Evolutionary conservation across 2,797 vertebrate species (phyloP).

Genomic region (Parauchenoglanis ngamensis): DNA sequence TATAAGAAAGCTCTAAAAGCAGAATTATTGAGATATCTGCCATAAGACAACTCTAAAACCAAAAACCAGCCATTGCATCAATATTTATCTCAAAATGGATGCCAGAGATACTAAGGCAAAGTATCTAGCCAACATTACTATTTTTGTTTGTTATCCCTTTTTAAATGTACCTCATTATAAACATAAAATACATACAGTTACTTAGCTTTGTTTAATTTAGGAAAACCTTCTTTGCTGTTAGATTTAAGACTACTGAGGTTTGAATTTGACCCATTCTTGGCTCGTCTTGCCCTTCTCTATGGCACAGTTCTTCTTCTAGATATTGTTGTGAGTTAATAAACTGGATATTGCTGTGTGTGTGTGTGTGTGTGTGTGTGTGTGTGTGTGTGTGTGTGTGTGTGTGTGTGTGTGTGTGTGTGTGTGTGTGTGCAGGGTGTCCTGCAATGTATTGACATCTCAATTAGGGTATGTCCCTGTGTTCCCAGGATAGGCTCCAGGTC

Average conservation of each 20-base stretch:
- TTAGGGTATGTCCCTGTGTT: not conserved
- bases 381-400: too few species aligned
- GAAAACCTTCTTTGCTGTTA: not conserved
- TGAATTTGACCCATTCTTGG: not conserved
- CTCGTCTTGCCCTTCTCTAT: not conserved
- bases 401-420: too few species aligned
- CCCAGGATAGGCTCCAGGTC: not conserved
- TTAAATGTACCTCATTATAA: not conserved
- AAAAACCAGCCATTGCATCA: not conserved
- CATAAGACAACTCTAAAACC: not conserved
- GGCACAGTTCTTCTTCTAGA: not conserved
- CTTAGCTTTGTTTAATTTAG: not conserved
- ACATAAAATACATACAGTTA: not conserved
- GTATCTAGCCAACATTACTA: not conserved
- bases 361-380: too few species aligned
- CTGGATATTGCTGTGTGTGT: not conserved
- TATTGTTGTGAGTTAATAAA: not conserved
- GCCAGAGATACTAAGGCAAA: not conserved
- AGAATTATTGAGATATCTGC: not conserved
- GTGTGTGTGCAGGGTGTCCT: not conserved
- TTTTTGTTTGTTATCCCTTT: not conserved
- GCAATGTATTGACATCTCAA: not conserved
- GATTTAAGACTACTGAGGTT: not conserved
- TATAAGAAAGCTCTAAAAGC: not conserved
- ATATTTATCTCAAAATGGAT: not conserved